Evolutionary conservation across 1,140 invertebrate species (phyloP), one percentile per base, ranked within the genome.

Genomic region (Leguminivora glycinivorella): DNA sequence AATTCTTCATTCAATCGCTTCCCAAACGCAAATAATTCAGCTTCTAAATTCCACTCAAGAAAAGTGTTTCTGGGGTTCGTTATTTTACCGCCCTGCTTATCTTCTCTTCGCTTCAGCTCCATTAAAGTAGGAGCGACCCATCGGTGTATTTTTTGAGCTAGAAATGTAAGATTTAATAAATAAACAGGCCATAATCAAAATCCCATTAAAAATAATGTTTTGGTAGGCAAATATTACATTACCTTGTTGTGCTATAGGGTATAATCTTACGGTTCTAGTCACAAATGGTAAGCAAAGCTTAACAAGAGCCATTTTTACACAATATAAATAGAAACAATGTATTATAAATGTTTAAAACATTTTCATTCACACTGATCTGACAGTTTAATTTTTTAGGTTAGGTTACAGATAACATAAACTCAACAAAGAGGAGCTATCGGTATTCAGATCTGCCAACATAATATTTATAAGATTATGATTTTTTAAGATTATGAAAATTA

Each of bases 21-120:
- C 26, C 95, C 95, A 93, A 99, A 98, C 4, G 97, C 96, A 93
- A 93, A 98, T 17, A 98, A 70, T 92, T 99, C 98, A 0, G 96
- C 94, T 74, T 96, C 93, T 84, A 97, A 95, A 86, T 98, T 98
- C 98, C 96, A 97, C 75, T 97, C 96, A 10, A 96, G 68, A 80
- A 93, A 96, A 34, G 92, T 92, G 31, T 93, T 95, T 43, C 96
- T 92, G 12, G 88, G 87, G 22, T 82, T 77, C 17, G 52, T 78
- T 77, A 79, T 77, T 43, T 91, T 91, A 12, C 89, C 89, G 5
- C 88, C 89, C 22, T 80, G 69, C 70, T 83, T 85, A 0, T 84
- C 40, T 76, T 91, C 89, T 22, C 86, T 79, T 19, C 68, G 69
- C 68, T 89, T 90, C 10, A 91, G 73, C 68, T 82, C 81, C 73